Evolutionary conservation across 2,797 vertebrate genomes (phyloP), one percentile per base, ranked within the genome.

Genomic region (Scyliorhinus canicula): DNA sequence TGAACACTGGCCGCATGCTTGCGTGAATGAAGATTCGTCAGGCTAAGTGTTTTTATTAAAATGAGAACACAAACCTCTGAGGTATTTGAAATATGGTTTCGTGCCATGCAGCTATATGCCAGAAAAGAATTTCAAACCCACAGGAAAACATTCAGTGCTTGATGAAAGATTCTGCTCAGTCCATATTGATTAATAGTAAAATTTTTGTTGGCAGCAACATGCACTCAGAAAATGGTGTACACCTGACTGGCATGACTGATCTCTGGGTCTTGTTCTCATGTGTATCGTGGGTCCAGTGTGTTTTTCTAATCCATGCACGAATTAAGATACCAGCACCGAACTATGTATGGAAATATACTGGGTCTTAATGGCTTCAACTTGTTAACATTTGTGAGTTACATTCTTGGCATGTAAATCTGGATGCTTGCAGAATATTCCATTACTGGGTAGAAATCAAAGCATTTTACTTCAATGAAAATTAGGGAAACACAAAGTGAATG

Each of bases 51-150:
- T 91, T 26, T 91, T 21, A 91, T 50, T 91, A 31, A 65, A 91
- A 47, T 26, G 40, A 82, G 65, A 44, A 44, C 88, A 44, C 88
- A 65, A 63, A 35, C 67, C 21, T 12, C 65, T 35, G 67, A 52
- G 93, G 69, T 74, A 94, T 94, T 94, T 74, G 31, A 94, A 69
- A 74, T 74, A 94, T 74, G 65, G 71, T 94, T 74, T 94, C 31
- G 67, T 94, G 93, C 93, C 47, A 52, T n/a, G 12, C 31, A n/a
- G 71, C 65, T 55, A 71, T 52, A 94, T 94, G 47, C 93, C 93
- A 55, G 93, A 94, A 74, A 74, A 69, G 93, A 94, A 94, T 94
- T 50, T 94, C 47, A 74, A 94, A 94, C 93, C 93, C 93, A 94
- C 67, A 94, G 93, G 47, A 74, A 94, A 94, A 94, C 93, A 94